Evolutionary conservation across 2,113 vertebrate species (phyloP).

Genomic region (Micronycteris hirsuta): DNA sequence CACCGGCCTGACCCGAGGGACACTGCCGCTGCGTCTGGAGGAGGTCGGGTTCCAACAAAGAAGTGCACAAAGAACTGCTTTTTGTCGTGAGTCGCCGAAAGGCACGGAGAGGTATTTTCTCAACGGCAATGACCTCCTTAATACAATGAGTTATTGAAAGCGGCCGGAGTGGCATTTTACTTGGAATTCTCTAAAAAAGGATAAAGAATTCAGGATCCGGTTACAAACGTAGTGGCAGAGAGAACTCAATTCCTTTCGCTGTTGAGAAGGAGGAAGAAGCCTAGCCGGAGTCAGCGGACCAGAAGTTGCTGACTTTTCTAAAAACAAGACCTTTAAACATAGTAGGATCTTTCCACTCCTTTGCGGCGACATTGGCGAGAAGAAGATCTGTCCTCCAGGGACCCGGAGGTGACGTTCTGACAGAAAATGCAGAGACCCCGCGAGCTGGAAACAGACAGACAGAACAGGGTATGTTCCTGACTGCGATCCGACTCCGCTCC

Average conservation of each 20-base stretch:
- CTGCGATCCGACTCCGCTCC: background rate
- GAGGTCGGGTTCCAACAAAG: background rate
- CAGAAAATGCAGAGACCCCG: background rate
- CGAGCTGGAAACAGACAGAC: background rate
- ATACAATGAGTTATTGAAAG: background rate
- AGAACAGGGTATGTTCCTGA: background rate
- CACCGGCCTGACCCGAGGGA: rapidly evolving
- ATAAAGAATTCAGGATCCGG: background rate
- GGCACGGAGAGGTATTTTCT: background rate
- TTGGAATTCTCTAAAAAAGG: background rate
- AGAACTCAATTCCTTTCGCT: background rate
- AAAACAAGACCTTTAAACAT: background rate
- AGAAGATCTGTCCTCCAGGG: background rate
- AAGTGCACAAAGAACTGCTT: background rate
- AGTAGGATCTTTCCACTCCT: background rate
- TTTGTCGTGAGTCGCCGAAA: background rate
- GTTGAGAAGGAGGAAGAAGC: too few relatives aligned
- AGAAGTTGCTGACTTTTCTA: background rate
- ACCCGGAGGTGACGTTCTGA: background rate
- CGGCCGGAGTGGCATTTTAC: background rate
- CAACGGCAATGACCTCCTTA: background rate
- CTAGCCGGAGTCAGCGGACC: rapidly evolving
- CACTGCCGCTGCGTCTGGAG: background rate
- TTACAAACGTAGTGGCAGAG: background rate
- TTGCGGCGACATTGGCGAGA: background rate